Base-by-base conservation (phyloP, 2,797 vertebrate species). In the Pampus argenteus region DNA sequence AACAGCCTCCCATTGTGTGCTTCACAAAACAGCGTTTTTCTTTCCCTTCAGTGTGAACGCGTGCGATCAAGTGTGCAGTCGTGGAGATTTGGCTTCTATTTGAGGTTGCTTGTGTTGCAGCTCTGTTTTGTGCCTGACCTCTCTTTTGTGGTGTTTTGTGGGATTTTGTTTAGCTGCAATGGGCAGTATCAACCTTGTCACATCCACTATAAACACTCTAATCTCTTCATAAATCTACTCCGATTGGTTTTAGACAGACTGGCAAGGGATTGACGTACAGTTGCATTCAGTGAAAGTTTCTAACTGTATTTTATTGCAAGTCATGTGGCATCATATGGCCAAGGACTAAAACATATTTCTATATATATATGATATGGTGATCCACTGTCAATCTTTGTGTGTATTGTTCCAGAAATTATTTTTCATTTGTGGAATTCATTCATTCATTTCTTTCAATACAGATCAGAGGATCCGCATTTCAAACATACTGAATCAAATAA, bases 181-280 rank as follows among this genome's bases (percentile, higher is more conserved):
- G 60, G 71, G 61, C 59, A n/a, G 66, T 49, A 62, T 79, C 68
- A 72, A 34, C 8, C 29, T 45, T n/a, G 70, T 80, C 67, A 59
- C 44, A 71, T 57, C 47, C 22, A 13, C 74, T 38, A 64, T 48
- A 51, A 80, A 77, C 65, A 57, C 71, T 69, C 6, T 81, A 84
- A 87, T 88, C 87, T 71, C 72, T 54, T 52, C 70, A 64, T 74
- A 78, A 84, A 86, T 84, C 80, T 78, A 45, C 28, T 60, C 42
- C 59, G 74, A 86, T 71, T 66, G 68, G 49, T 71, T 82, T 85
- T n/a, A 57, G 50, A 82, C 42, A 60, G 63, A 34, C 34, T 54
- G 38, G 29, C 57, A 23, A 52, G 25, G 49, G 60, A 36, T 50
- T 74, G 77, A 78, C 67, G 47, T 66, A 76, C 71, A 73, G 45